Evolutionary conservation across 2,797 vertebrate species (phyloP).

Genomic region (Ispidina lecontei): DNA sequence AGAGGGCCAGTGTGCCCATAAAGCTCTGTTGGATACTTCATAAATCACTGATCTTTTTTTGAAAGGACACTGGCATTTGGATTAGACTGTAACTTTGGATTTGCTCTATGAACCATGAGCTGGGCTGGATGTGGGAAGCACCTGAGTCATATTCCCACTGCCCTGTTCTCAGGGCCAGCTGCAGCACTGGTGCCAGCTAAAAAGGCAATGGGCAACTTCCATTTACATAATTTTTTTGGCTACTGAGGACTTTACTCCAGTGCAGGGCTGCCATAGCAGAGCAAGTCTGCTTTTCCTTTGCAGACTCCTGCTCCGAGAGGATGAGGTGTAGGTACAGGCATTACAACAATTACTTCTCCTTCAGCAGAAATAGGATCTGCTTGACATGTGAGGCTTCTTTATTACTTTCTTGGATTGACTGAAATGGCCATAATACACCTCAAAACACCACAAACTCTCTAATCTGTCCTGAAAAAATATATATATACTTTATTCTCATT

Average conservation of each 20-base stretch:
- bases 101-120: accelerated
- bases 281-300: neutral
- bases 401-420: neutral
- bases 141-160: accelerated
- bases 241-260: neutral
- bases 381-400: neutral
- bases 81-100: neutral
- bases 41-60: neutral
- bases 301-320: neutral
- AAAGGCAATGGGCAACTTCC: neutral
- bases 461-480: neutral
- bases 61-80: neutral
- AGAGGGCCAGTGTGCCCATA: neutral
- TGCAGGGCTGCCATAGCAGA: neutral
- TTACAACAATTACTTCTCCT: neutral
- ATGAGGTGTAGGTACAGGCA: neutral
- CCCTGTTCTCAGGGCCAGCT: neutral
- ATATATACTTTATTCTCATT: accelerated
- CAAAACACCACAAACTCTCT: neutral
- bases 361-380: neutral
- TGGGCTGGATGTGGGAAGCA: neutral
- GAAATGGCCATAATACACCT: neutral
- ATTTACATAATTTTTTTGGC: neutral
- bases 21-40: neutral
- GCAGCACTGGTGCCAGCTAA: neutral